Conservation (phyloP, 1,140 invertebrate genomes). For the Cephus cinctus region DNA sequence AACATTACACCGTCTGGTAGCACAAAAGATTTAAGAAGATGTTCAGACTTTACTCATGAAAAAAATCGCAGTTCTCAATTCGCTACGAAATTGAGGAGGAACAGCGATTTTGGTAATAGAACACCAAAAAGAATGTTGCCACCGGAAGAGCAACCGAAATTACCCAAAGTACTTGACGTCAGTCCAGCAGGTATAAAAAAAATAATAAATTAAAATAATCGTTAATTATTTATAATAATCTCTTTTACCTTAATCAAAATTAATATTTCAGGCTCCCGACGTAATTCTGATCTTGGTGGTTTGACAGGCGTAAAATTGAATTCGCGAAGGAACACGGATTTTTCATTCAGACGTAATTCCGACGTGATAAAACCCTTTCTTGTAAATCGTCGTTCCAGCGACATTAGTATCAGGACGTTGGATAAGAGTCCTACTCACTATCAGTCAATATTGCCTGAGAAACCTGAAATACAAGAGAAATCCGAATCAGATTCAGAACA, state of each 20-base stretch:
- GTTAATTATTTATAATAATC: background rate
- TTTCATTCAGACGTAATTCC: slow-evolving; percentile 38
- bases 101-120: slow-evolving; percentile 47
- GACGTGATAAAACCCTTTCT: slow-evolving; percentile 39
- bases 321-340: slow-evolving; percentile 41
- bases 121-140: slow-evolving; percentile 37
- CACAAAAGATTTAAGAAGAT: slow-evolving; percentile 37
- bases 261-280: slow-evolving; percentile 30
- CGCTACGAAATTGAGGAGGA: slow-evolving; percentile 43
- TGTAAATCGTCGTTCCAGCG: slow-evolving; percentile 43
- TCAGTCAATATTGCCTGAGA: slow-evolving; percentile 29
- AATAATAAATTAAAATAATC: background rate
- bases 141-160: slow-evolving; percentile 26
- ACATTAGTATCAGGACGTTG: slow-evolving; percentile 42
- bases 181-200: slow-evolving; percentile 35
- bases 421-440: slow-evolving; percentile 45
- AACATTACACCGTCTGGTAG: slow-evolving; percentile 36
- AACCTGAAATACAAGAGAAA: slow-evolving; percentile 36
- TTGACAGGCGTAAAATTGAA: slow-evolving; percentile 29
- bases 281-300: slow-evolving; percentile 42
- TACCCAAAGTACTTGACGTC: slow-evolving; percentile 40
- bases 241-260: background rate
- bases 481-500: slow-evolving; percentile 50
- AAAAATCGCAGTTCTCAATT: slow-evolving; percentile 48
- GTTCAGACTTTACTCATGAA: slow-evolving; percentile 49